Conservation (phyloP, 2,113 vertebrate genomes). For the Dipodomys merriami region DNA sequence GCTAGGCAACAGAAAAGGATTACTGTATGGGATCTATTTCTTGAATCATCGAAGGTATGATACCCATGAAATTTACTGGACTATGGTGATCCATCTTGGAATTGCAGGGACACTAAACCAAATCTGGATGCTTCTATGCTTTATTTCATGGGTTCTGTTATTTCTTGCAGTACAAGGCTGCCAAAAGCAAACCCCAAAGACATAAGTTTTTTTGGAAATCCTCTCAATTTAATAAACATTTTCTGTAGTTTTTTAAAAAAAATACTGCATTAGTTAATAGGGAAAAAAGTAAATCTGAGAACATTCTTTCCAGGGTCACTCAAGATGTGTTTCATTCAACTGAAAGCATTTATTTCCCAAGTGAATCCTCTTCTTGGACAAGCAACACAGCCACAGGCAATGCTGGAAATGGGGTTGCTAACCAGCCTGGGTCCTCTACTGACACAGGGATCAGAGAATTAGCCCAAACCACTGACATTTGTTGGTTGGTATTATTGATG, state of each 20-base stretch:
- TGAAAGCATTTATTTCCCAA: neutral
- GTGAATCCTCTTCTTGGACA: neutral
- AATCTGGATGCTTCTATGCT: neutral
- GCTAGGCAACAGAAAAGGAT: neutral
- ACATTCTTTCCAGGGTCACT: neutral
- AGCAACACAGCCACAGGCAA: neutral
- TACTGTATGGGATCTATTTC: neutral
- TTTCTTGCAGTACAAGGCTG: neutral
- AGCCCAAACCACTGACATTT: conserved; percentile 2
- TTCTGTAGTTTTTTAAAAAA: neutral
- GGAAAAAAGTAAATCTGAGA: neutral
- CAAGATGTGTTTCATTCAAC: too few relatives aligned
- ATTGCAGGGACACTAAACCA: neutral
- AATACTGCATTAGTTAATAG: neutral
- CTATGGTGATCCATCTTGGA: neutral
- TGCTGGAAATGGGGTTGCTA: neutral
- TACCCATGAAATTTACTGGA: neutral
- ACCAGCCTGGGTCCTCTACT: neutral
- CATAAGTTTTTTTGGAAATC: neutral
- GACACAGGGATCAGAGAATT: neutral
- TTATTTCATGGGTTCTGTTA: neutral
- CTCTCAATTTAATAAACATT: neutral
- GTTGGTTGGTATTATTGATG: neutral
- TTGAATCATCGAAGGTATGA: neutral
- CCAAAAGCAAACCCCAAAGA: neutral